phyloP scores from a whole-genome alignment of 2,113 vertebrate species.

The Emydocephalus ijimae region DNA sequence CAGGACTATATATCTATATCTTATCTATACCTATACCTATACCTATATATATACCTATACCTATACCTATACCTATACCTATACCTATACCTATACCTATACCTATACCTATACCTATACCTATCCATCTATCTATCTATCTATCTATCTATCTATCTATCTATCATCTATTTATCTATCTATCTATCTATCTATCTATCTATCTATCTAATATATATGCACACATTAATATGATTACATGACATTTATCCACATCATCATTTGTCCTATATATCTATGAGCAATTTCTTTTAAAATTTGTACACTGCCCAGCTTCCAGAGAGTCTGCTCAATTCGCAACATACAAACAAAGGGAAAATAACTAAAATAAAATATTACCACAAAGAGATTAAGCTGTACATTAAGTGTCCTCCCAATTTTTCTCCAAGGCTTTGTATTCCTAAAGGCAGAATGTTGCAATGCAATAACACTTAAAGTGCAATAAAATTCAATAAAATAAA shows the following conservation, averaged over 20 bases:
- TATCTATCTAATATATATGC: no score
- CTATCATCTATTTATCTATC: no score
- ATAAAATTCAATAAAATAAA: background rate
- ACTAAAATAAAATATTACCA: background rate
- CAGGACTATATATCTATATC: background rate
- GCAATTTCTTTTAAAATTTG: background rate
- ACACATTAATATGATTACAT: background rate
- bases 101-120: no score
- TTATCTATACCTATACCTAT: no score
- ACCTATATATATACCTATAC: no score
- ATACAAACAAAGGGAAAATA: background rate
- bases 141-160: no score
- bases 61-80: no score
- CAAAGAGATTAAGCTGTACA: background rate
- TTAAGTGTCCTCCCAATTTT: background rate
- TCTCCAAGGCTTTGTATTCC: background rate
- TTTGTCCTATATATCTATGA: background rate
- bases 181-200: background rate
- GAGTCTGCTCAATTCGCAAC: background rate
- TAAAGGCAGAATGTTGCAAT: background rate
- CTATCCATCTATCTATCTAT: no score
- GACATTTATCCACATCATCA: background rate
- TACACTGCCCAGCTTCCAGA: background rate
- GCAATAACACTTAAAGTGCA: background rate
- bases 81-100: no score